A percentile compares a stretch with the other conserved stretches of the same genome.
Conservation (phyloP, 2,797 vertebrate species). For the Parambassis ranga region DNA sequence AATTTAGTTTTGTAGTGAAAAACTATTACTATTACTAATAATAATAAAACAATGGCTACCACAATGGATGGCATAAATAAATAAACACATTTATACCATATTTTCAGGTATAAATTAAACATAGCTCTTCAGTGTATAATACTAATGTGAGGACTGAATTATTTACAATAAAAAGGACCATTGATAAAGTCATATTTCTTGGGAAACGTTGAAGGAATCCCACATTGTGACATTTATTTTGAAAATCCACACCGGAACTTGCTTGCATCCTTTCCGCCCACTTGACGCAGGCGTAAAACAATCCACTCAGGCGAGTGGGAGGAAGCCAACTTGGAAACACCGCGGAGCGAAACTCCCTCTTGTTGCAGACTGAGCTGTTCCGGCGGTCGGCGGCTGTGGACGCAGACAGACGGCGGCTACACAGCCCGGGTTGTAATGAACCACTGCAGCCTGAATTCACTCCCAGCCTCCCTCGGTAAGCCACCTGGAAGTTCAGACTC, state of each 20-base stretch:
- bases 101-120: no score
- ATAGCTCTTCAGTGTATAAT: no score
- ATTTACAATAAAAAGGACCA: not conserved
- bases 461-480: not conserved
- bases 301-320: conserved; percentile 36
- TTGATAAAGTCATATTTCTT: no score
- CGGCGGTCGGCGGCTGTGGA: conserved; percentile 35
- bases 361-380: conserved; percentile 28
- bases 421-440: conserved; percentile 16
- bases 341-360: conserved; percentile 49
- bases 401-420: conserved; percentile 8
- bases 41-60: no score
- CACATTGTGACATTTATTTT: conserved; percentile 27
- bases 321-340: conserved; percentile 61
- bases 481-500: conserved; percentile 43
- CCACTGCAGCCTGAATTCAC: not conserved
- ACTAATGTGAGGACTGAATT: no score
- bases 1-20: no score
- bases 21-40: no score
- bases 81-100: no score
- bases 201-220: no score
- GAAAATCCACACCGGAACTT: conserved; percentile 25
- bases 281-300: conserved; percentile 8
- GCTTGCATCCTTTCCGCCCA: fast-evolving
- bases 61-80: no score